Base-by-base conservation (phyloP, 2,888 invertebrate species). In the Liodrosophila aerea region DNA sequence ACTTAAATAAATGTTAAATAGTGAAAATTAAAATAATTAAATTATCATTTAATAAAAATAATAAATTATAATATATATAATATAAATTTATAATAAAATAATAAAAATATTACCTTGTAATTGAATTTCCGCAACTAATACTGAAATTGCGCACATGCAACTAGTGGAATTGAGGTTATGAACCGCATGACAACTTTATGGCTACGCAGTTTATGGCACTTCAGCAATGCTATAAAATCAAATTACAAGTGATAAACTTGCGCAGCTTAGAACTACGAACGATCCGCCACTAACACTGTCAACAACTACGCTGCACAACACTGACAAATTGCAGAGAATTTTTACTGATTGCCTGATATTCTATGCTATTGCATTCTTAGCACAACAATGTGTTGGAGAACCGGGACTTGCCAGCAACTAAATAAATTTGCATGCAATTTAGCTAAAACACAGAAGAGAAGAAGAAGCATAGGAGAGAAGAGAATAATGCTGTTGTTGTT, bases 381-480 rank as follows among this genome's bases (percentile, higher is more conserved):
- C n/a, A n/a, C 8, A 30, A 9, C 3, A 30, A 7, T n/a, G 30
- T 44, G 29, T 33, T 41, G 50, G 49, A n/a, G n/a, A n/a, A n/a
- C n/a, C n/a, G n/a, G n/a, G n/a, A n/a, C n/a, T 37, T 61, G 51
- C 40, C 52, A 58, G 50, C 61, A 65, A 51, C 62, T 66, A 80
- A 81, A 63, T 58, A 76, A 81, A 77, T 84, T 77, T 76, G 63
- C 84, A 73, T 67, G 70, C 77, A 80, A 77, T 76, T 83, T 80
- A 22, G 39, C 41, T 41, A 52, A 52, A 47, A 61, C 69, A 68
- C 75, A 50, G 49, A 54, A 61, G 22, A 43, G n/a, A 8, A 31
- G 9, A 22, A 47, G 18, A 18, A 53, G n/a, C 2, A 36, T 9
- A 39, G 27, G 51, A 40, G 37, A 54, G 30, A 13, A 54, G 12